phyloP scores from a whole-genome alignment of 2,888 invertebrate species.

The Himalopsyche anomala region DNA sequence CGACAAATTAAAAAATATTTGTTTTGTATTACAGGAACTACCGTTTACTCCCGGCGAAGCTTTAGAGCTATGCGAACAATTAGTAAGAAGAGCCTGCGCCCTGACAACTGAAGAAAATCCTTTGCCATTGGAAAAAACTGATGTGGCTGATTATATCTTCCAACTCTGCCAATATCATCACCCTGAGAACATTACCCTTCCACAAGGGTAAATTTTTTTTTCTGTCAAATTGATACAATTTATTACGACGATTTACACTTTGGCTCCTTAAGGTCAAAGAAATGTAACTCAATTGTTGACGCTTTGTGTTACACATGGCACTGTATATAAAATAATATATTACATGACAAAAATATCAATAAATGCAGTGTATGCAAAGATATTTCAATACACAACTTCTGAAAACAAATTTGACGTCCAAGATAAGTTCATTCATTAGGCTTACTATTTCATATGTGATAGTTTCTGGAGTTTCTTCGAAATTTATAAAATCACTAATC shows the following conservation, averaged over 20 bases:
- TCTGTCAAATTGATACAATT: not conserved
- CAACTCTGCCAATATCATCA: slow-evolving; percentile 94
- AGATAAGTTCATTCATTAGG: too few relatives aligned
- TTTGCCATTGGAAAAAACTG: slow-evolving; percentile 86
- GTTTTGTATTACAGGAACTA: slow-evolving; percentile 79
- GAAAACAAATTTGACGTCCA: too few relatives aligned
- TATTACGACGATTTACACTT: not conserved
- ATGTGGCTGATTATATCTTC: slow-evolving; percentile 92
- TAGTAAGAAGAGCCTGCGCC: slow-evolving; percentile 89
- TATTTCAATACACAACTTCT: too few relatives aligned
- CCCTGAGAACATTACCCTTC: slow-evolving; percentile 93
- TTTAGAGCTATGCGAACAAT: slow-evolving; percentile 89
- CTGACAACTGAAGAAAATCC: slow-evolving; percentile 86
- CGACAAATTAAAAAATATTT: not conserved
- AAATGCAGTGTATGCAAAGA: too few relatives aligned
- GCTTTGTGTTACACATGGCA: too few relatives aligned
- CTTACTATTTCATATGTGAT: too few relatives aligned
- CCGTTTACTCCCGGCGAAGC: slow-evolving; percentile 89
- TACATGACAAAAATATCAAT: too few relatives aligned
- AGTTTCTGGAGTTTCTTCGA: too few relatives aligned
- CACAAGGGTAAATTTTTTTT: slow-evolving; percentile 81
- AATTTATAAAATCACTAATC: too few relatives aligned
- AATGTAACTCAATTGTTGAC: too few relatives aligned
- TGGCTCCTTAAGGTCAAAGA: not conserved
- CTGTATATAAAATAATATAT: too few relatives aligned